Conservation (phyloP, 2,888 invertebrate species). For the Cantharis flavilabris region DNA sequence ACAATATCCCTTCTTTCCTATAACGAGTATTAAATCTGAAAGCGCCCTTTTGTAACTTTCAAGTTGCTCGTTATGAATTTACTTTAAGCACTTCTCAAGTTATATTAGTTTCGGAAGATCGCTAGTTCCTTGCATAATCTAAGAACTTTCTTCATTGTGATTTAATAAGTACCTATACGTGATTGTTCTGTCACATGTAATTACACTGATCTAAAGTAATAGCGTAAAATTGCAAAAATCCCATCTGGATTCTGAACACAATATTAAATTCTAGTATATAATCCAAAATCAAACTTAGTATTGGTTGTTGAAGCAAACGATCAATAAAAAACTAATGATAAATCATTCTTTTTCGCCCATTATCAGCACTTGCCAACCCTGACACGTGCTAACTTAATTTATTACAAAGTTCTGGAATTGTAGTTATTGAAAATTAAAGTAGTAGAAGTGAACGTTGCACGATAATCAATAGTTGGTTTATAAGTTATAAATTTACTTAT, state of each 20-base stretch:
- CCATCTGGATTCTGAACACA: neutral
- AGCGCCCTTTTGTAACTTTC: constrained; percentile 24
- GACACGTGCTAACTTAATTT: constrained; percentile 33
- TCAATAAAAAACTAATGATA: constrained; percentile 7
- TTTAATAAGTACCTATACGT: neutral
- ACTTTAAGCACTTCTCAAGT: constrained; percentile 26
- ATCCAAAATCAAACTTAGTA: neutral
- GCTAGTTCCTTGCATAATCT: constrained; percentile 24
- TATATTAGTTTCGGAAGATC: constrained; percentile 30
- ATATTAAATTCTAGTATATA: neutral
- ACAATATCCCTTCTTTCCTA: constrained; percentile 10
- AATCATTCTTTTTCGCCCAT: constrained; percentile 23
- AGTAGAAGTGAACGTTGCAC: neutral
- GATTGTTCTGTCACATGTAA: constrained; percentile 4
- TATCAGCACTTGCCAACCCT: constrained; percentile 34
- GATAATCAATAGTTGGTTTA: neutral
- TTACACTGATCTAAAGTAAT: neutral
- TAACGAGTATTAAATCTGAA: constrained; percentile 30
- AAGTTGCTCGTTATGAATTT: constrained; percentile 29
- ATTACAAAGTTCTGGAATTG: constrained; percentile 16
- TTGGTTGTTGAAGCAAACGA: neutral
- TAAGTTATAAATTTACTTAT: neutral
- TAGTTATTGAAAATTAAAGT: constrained; percentile 19
- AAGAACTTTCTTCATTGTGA: constrained; percentile 16
- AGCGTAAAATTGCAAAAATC: neutral